Evolutionary conservation across 1,140 invertebrate species (phyloP).

Genomic region (Hyles vespertilio): DNA sequence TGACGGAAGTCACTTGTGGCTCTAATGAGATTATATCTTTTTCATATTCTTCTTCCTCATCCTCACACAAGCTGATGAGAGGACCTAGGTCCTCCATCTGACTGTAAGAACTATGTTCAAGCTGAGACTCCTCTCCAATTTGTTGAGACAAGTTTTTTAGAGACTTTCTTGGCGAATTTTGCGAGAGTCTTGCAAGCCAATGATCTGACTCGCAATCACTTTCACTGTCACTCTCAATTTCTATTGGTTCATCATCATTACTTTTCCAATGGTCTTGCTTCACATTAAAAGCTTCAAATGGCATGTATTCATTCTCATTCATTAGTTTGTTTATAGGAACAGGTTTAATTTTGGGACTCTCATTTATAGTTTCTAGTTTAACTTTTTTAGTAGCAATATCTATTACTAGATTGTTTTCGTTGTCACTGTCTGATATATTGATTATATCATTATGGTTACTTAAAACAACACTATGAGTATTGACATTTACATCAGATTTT

Average conservation of each 20-base stretch:
- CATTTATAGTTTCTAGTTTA: slow-evolving; percentile 31
- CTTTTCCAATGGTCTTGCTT: slow-evolving; percentile 54
- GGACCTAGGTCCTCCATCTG: slow-evolving; percentile 46
- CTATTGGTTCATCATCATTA: slow-evolving; percentile 53
- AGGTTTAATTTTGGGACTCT: slow-evolving; percentile 19
- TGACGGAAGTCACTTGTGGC: background rate
- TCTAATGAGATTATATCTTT: slow-evolving; percentile 30
- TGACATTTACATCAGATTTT: slow-evolving; percentile 16
- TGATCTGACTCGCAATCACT: slow-evolving; percentile 61
- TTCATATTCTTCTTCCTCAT: slow-evolving; percentile 27
- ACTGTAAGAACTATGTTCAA: slow-evolving; percentile 53
- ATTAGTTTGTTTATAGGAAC: slow-evolving; percentile 30
- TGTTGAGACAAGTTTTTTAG: slow-evolving; percentile 29
- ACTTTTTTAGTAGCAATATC: slow-evolving; percentile 31
- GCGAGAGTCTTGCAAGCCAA: slow-evolving; percentile 51
- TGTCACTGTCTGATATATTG: slow-evolving; percentile 39
- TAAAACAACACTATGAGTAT: slow-evolving; percentile 1
- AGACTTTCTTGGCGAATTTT: slow-evolving; percentile 56
- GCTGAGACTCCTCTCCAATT: slow-evolving; percentile 14
- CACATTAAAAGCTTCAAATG: slow-evolving; percentile 59
- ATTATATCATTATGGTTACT: slow-evolving; percentile 18
- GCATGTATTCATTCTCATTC: slow-evolving; percentile 44
- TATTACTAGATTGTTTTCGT: slow-evolving; percentile 17
- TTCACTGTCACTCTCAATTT: slow-evolving; percentile 61
- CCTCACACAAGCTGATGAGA: slow-evolving; percentile 7